These are phyloP conservation scores for Aphelenchoides avenae DNA, from an alignment of 1,140 invertebrate genomes.

Conservation along the genomic window DNA sequence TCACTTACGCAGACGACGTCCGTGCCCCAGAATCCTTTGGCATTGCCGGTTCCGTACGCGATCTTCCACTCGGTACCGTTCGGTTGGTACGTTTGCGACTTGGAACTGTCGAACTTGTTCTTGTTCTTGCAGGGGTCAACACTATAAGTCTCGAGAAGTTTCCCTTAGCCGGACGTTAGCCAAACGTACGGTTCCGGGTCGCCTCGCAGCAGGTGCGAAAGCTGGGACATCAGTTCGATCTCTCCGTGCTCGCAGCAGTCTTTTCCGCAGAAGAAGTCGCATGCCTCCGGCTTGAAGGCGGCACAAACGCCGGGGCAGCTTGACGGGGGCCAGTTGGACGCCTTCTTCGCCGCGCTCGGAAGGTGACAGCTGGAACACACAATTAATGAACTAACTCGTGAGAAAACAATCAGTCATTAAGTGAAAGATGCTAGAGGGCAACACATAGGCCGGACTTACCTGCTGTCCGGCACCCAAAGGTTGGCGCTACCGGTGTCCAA, in stretches of 20 bases:
- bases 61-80: slow-evolving; percentile 21
- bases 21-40: slow-evolving; percentile 17
- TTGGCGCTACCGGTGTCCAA: slow-evolving; percentile 36
- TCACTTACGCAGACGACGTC: slow-evolving; percentile 35
- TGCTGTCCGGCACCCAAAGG: slow-evolving; percentile 32
- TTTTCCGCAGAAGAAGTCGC: slow-evolving; percentile 3
- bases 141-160: background rate
- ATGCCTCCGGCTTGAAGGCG: background rate
- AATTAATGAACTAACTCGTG: too few species aligned
- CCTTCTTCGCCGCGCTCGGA: too few species aligned
- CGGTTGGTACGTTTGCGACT: slow-evolving; percentile 21
- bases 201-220: background rate
- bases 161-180: background rate
- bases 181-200: background rate
- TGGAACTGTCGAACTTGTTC: slow-evolving; percentile 19
- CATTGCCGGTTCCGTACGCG: slow-evolving; percentile 26
- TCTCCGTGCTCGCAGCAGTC: slow-evolving; percentile 6
- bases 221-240: background rate
- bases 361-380: too few species aligned
- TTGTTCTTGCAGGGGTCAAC: slow-evolving; percentile 19
- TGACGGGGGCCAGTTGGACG: background rate
- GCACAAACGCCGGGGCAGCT: slow-evolving; percentile 3
- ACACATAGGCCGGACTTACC: background rate
- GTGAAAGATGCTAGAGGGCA: too few species aligned
- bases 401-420: too few species aligned